These are phyloP conservation scores for Drosophila melanica DNA, from an alignment of 1,140 invertebrate genomes.

Conservation along the genomic window DNA sequence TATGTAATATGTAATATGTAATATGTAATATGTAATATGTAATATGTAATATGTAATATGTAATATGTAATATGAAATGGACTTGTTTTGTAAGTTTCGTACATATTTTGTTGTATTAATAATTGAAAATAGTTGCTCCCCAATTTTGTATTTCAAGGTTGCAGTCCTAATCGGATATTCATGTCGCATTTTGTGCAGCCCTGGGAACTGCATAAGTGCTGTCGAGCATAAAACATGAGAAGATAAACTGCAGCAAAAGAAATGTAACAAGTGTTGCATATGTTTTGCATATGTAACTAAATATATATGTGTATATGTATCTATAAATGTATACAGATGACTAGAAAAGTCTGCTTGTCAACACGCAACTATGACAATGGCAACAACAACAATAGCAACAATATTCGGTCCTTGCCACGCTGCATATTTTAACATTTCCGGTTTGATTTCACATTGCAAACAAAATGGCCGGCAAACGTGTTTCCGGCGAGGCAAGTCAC, in stretches of 20 bases:
- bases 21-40: too few species aligned
- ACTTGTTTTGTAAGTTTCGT: too few species aligned
- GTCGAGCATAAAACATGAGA: conserved; percentile 29
- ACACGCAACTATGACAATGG: conserved; percentile 40
- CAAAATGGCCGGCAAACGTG: conserved; percentile 79
- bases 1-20: too few species aligned
- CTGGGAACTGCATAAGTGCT: conserved; percentile 19
- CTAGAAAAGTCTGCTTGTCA: conserved; percentile 54
- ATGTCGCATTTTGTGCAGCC: conserved; percentile 15
- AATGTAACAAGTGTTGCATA: conserved; percentile 36
- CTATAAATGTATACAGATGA: conserved; percentile 17
- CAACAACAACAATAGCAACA: conserved; percentile 16
- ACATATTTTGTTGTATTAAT: too few species aligned
- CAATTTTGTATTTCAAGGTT: neutral
- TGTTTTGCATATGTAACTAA: conserved; percentile 29
- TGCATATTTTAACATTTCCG: conserved; percentile 79
- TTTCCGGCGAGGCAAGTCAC: conserved; percentile 62
- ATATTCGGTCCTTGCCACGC: conserved; percentile 36
- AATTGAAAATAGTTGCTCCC: too few species aligned
- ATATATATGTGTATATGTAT: neutral
- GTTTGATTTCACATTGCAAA: conserved; percentile 79
- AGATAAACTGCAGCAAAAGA: conserved; percentile 21
- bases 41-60: too few species aligned
- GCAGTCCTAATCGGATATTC: neutral
- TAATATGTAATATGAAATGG: too few species aligned